These are phyloP conservation scores for Sycophila sp. DNA, from an alignment of 1,140 invertebrate species.

Conservation along the genomic window DNA sequence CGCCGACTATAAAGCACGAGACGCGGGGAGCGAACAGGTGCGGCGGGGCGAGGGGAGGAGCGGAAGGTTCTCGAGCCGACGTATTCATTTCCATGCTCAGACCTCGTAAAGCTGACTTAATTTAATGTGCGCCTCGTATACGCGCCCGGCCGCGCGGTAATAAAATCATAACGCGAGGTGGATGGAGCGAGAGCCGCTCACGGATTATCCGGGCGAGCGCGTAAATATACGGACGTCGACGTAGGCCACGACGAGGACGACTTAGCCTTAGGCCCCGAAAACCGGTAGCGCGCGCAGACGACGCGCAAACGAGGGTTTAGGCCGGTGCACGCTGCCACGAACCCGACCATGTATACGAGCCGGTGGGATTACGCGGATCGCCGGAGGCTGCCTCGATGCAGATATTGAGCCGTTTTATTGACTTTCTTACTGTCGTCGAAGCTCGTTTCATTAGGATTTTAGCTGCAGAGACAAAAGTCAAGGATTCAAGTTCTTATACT, in stretches of 20 bases:
- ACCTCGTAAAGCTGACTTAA: slow-evolving; percentile 59
- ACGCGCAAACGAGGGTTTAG: too few relatives aligned
- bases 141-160: slow-evolving; percentile 39
- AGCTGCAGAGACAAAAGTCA: too few relatives aligned
- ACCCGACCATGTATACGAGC: too few relatives aligned
- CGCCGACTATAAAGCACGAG: not conserved
- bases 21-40: not conserved
- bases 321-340: too few relatives aligned
- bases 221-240: not conserved
- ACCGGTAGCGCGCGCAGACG: not conserved
- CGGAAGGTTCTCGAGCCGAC: not conserved
- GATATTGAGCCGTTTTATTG: too few relatives aligned
- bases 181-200: not conserved
- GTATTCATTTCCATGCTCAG: slow-evolving; percentile 34
- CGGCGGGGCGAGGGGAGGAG: not conserved
- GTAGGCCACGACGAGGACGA: not conserved
- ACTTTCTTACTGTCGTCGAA: too few relatives aligned
- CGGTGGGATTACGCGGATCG: too few relatives aligned
- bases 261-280: not conserved
- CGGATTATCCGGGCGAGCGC: slow-evolving; percentile 42
- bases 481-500: too few relatives aligned
- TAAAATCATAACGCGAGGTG: slow-evolving; percentile 51
- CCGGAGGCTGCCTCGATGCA: too few relatives aligned
- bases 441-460: too few relatives aligned
- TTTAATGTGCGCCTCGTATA: slow-evolving; percentile 53